Percentiles rank a stretch among this genome's conserved stretches.
phyloP scores from a whole-genome alignment of 1,140 invertebrate species.

The Drosophila equinoxialis region DNA sequence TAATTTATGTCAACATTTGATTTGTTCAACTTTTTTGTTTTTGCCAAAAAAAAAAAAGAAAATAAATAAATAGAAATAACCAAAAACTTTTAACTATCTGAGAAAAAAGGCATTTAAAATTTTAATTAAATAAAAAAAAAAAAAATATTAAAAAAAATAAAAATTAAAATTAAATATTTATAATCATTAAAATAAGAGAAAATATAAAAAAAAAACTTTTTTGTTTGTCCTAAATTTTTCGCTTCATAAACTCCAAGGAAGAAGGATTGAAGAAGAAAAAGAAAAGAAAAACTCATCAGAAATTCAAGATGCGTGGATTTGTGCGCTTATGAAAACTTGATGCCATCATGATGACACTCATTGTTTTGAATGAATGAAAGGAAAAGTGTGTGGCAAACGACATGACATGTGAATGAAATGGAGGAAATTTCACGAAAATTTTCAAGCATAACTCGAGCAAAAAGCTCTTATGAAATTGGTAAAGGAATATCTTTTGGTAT shows the following conservation, averaged over 20 bases:
- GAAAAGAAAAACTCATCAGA: slow-evolving; percentile 59
- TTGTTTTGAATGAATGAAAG: slow-evolving; percentile 67
- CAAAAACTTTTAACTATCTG: slow-evolving; percentile 30
- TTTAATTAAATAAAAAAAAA: no score
- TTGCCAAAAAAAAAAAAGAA: not conserved
- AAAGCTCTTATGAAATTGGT: slow-evolving; percentile 56
- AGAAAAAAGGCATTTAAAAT: no score
- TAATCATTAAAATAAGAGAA: slow-evolving; percentile 28
- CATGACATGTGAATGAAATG: slow-evolving; percentile 24
- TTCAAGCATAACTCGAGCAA: slow-evolving; percentile 49
- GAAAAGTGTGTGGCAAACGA: slow-evolving; percentile 54
- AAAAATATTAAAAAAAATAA: no score
- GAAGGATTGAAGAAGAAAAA: slow-evolving; percentile 41
- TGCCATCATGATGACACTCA: slow-evolving; percentile 75
- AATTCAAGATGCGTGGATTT: slow-evolving; percentile 70
- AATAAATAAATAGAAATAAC: slow-evolving; percentile 29
- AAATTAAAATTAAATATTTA: no score
- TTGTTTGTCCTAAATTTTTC: slow-evolving; percentile 59
- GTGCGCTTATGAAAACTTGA: slow-evolving; percentile 72
- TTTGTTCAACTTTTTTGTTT: slow-evolving; percentile 18
- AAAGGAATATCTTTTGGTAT: slow-evolving; percentile 23
- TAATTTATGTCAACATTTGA: slow-evolving; percentile 31
- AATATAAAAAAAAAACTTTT: slow-evolving; percentile 30
- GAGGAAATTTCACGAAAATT: slow-evolving; percentile 26
- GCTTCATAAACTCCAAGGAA: slow-evolving; percentile 56